Evolutionary conservation across 2,797 vertebrate species (phyloP), one percentile per base, ranked within the genome.

Genomic region (Schizothorax lantsangensis): DNA sequence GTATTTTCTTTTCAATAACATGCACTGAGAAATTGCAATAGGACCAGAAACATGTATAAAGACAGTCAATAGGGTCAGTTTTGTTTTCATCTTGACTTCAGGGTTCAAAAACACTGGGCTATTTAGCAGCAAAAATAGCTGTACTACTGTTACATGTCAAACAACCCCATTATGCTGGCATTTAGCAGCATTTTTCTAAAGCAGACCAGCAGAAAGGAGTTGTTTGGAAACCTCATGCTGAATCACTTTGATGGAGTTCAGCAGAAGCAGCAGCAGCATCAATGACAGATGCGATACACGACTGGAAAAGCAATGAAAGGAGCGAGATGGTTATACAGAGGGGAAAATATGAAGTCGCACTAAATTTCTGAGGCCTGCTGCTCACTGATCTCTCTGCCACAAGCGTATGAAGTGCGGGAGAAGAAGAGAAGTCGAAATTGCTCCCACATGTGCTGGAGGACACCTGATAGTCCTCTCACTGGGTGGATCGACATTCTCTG

Each of bases 391-490:
- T 82, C 81, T 87, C 62, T 68, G 78, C 75, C 77, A 79, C 81
- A 33, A 80, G 81, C 43, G 26, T 15, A 66, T 78, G 49, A 62
- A 87, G 84, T 81, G 62, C 69, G 73, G 79, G 74, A 80, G 88
- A 84, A 74, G 91, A 84, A 57, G 81, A 74, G 86, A 83, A 72
- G 91, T 80, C 47, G 78, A 92, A 90, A 95, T 95, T 30, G 91
- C 93, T 95, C 93, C 94, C 95, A 95, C 90, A 94, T 95, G 95
- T 93, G 91, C 89, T 79, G 17, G 88, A 83, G 89, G 94, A 95
- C 93, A 94, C 93, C 93, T 94, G 95, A 95, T 95, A 90, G 91
- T 92, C 80, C 43, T 92, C 92, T 91, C 87, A 84, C 90, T 93
- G 92, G 91, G 91, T 92, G 93, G 91, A 94, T 93, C 92, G 92